Evolutionary conservation across 2,888 invertebrate genomes (phyloP).

Genomic region (Luperina testacea): DNA sequence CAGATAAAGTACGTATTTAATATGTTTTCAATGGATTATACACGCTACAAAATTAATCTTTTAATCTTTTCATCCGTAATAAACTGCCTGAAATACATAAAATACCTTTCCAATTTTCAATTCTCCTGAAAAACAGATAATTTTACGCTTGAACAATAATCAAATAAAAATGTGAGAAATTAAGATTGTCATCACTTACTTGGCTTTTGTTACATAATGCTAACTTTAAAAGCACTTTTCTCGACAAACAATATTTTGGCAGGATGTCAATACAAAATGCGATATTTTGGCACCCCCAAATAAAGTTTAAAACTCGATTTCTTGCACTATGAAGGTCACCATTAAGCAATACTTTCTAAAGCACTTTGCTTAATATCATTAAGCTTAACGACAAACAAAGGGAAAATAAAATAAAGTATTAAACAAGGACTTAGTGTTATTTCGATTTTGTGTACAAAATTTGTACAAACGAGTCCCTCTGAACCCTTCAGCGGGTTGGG

Average conservation of each 20-base stretch:
- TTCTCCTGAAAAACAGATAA: not conserved
- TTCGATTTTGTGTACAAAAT: conserved; percentile 51
- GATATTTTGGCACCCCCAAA: conserved; percentile 26
- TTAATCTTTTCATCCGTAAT: not conserved
- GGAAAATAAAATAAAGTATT: conserved; percentile 52
- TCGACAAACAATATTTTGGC: conserved; percentile 46
- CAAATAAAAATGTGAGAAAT: not conserved
- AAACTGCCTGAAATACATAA: not conserved
- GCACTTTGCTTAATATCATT: conserved; percentile 36
- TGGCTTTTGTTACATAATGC: conserved; percentile 12
- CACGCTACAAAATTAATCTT: not conserved
- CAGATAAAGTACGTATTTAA: not conserved
- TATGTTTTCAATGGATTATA: not conserved
- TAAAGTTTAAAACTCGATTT: conserved; percentile 41
- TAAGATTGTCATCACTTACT: not conserved
- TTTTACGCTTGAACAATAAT: not conserved
- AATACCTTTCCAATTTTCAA: not conserved
- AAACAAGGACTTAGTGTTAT: conserved; percentile 48
- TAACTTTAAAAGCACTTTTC: conserved; percentile 45
- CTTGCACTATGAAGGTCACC: conserved; percentile 31
- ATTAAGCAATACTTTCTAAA: conserved; percentile 13
- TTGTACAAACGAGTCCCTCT: conserved; percentile 29
- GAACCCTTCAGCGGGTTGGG: conserved; percentile 38
- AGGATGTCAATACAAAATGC: conserved; percentile 31
- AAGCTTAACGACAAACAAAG: conserved; percentile 38